Evolutionary conservation across 2,888 invertebrate genomes (phyloP).

Genomic region (Hirudinaria manillensis): DNA sequence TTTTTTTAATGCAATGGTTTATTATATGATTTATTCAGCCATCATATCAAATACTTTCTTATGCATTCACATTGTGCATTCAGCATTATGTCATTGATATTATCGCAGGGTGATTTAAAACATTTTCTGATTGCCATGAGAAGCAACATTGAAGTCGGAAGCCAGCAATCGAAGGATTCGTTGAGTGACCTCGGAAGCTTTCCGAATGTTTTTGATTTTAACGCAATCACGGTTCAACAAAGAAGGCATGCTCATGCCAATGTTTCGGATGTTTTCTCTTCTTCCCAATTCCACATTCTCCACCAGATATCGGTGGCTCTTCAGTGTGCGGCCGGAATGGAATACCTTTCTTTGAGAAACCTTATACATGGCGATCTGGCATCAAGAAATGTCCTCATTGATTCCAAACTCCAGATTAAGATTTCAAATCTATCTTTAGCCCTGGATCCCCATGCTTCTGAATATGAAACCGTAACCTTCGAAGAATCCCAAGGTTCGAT

Average conservation of each 20-base stretch:
- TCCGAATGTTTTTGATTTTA: too few relatives aligned
- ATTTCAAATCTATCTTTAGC: conserved; percentile 73
- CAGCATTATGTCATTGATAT: conserved; percentile 50
- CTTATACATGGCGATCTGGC: conserved; percentile 85
- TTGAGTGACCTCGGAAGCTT: neutral
- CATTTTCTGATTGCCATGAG: conserved; percentile 27
- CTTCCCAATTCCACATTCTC: conserved; percentile 23
- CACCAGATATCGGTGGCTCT: conserved; percentile 17
- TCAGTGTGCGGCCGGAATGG: conserved; percentile 67
- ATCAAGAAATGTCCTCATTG: conserved; percentile 81
- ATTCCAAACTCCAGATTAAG: conserved; percentile 72
- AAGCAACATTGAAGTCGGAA: neutral
- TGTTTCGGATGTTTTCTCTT: conserved; percentile 15
- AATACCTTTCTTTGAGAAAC: conserved; percentile 68
- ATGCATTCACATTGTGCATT: too few relatives aligned
- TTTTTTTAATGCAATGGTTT: too few relatives aligned
- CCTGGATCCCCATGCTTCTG: conserved; percentile 78
- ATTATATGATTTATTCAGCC: too few relatives aligned
- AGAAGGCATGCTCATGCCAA: conserved; percentile 19
- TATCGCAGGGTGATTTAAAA: conserved; percentile 26
- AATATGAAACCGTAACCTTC: conserved; percentile 67
- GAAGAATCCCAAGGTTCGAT: neutral
- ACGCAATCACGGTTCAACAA: neutral
- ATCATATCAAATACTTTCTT: too few relatives aligned
- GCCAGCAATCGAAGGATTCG: neutral